Base-by-base conservation (phyloP, 2,113 vertebrate species). In the Podilymbus podiceps region DNA sequence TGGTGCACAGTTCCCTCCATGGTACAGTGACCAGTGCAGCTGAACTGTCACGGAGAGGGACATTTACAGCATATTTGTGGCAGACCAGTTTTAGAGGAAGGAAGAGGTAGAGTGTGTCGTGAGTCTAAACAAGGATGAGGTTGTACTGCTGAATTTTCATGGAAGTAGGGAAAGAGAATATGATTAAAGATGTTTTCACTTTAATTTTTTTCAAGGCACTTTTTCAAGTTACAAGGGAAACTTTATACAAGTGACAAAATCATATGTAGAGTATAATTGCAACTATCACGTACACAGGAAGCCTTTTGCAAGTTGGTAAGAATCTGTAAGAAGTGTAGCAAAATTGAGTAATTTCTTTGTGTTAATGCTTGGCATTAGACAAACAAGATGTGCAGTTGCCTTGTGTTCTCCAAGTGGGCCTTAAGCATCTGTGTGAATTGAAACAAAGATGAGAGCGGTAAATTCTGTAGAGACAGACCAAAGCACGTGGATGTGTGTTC, bases 271-370 rank as follows among this genome's bases (percentile, higher is more conserved):
- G 20, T 59, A 11, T 68, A 55, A 78, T 33, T 86, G 67, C 60
- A 59, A 4, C 59, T 60, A n/a, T 42, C 59, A 35, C 0, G 0
- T 20, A 15, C 42, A 35, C 2, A 0, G 17, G 19, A 58, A 58
- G 33, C 64, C 25, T 69, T 62, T 27, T 52, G 19, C 28, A 68
- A 55, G 52, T 78, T 69, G 67, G 8, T 30, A 50, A 83, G 76
- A 60, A 66, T 63, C 66, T 62, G 31, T 67, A 56, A 83, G 82
- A 83, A 28, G 18, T 67, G 53, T 35, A 55, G 50, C 20, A 71
- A 62, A 78, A 49, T 5, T 6, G 33, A 59, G 11, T 40, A 9
- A 62, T 78, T n/a, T 31, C 14, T 69, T 84, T 77, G 76, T 63
- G 38, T 58, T 58, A 47, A 13, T 59, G 10, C 22, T 64, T 64